Percentiles rank a stretch among this genome's conserved stretches.
These are phyloP conservation scores for Antheraea pernyi DNA, from an alignment of 1,140 invertebrate species.

Conservation along the genomic window DNA sequence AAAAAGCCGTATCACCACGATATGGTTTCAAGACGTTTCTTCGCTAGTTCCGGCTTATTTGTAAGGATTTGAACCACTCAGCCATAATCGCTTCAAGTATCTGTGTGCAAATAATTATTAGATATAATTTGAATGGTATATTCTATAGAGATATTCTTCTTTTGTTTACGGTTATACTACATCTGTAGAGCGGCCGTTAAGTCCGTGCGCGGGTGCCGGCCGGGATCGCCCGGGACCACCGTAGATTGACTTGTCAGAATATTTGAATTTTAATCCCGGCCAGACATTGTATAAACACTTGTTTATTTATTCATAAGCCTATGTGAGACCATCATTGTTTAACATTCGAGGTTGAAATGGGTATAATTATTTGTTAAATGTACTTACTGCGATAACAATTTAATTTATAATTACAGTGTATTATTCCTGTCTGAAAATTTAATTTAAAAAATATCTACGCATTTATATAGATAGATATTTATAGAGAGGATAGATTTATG, in stretches of 20 bases:
- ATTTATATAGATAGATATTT: too few relatives aligned
- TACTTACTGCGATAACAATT: neutral
- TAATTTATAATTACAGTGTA: neutral
- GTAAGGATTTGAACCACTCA: too few relatives aligned
- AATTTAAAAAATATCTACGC: too few relatives aligned
- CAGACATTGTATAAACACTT: constrained; percentile 67
- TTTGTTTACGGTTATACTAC: constrained; percentile 8
- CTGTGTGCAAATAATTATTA: too few relatives aligned
- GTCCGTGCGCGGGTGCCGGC: constrained; percentile 27
- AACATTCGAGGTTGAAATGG: neutral
- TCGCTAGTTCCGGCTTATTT: too few relatives aligned
- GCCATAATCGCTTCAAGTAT: too few relatives aligned
- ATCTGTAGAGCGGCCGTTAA: constrained; percentile 21
- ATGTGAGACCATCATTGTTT: constrained; percentile 24
- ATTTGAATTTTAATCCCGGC: constrained; percentile 79
- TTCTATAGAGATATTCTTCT: neutral
- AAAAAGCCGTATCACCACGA: too few relatives aligned
- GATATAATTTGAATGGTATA: too few relatives aligned
- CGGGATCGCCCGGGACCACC: constrained; percentile 53
- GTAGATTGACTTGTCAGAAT: constrained; percentile 80
- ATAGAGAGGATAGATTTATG: too few relatives aligned
- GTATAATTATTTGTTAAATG: constrained; percentile 10
- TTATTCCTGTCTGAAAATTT: too few relatives aligned
- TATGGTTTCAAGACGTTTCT: too few relatives aligned
- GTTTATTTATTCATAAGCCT: constrained; percentile 72